phyloP scores from a whole-genome alignment of 2,888 invertebrate genomes.

The Hartigia nigra region DNA sequence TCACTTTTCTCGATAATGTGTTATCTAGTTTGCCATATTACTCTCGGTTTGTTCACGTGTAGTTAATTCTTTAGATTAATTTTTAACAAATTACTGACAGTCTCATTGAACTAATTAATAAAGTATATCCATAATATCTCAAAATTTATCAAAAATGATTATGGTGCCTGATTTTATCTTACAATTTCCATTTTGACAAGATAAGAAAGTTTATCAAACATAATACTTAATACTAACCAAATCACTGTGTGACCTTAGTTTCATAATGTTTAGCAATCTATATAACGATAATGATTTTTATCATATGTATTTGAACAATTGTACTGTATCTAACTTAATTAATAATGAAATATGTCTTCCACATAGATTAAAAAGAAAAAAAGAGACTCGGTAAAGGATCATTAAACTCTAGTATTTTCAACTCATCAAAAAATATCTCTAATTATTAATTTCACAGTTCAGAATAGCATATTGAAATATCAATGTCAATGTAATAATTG shows the following conservation, averaged over 20 bases:
- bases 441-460: background rate
- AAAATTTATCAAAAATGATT: background rate
- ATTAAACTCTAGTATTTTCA: background rate
- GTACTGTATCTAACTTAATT: background rate
- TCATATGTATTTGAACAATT: background rate
- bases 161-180: background rate
- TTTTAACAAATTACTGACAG: background rate
- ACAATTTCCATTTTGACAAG: background rate
- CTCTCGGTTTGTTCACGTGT: background rate
- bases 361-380: background rate
- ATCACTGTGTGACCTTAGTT: background rate
- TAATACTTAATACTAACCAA: background rate
- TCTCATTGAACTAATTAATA: background rate
- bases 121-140: background rate
- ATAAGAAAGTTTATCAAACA: background rate
- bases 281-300: background rate
- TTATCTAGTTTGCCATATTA: background rate
- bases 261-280: background rate
- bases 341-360: background rate
- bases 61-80: background rate
- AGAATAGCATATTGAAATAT: background rate
- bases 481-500: background rate
- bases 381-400: background rate
- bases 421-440: background rate
- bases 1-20: background rate